Conservation (phyloP, 1,140 invertebrate genomes). For the Wasmannia auropunctata region DNA sequence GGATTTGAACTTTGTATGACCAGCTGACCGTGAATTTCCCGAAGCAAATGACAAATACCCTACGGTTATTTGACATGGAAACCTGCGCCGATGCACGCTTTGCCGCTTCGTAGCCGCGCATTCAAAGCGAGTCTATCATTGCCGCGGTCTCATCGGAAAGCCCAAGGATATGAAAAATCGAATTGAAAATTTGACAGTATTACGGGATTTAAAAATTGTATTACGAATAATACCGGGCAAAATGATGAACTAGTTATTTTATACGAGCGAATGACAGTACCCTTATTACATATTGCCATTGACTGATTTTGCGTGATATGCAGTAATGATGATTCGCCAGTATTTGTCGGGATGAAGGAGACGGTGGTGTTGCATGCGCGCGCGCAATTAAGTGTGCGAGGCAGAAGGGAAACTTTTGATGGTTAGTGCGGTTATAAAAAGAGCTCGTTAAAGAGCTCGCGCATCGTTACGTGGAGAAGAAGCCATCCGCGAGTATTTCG, state of each 20-base stretch:
- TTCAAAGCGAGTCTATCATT: conserved; percentile 29
- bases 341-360: background rate
- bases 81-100: conserved; percentile 14
- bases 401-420: background rate
- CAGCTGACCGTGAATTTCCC: background rate
- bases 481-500: background rate
- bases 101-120: background rate
- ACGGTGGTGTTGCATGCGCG: background rate
- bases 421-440: background rate
- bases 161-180: background rate
- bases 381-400: conserved; percentile 12
- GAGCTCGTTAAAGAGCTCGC: background rate
- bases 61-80: conserved; percentile 1
- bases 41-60: background rate
- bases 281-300: background rate
- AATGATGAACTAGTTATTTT: background rate
- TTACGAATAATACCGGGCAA: background rate
- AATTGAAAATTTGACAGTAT: background rate
- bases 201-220: background rate
- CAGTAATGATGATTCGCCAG: background rate
- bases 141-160: background rate
- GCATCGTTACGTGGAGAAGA: background rate
- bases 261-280: background rate
- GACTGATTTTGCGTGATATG: background rate
- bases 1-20: conserved; percentile 15